Conservation (phyloP, 2,797 vertebrate species). For the Epinephelus malabaricus region DNA sequence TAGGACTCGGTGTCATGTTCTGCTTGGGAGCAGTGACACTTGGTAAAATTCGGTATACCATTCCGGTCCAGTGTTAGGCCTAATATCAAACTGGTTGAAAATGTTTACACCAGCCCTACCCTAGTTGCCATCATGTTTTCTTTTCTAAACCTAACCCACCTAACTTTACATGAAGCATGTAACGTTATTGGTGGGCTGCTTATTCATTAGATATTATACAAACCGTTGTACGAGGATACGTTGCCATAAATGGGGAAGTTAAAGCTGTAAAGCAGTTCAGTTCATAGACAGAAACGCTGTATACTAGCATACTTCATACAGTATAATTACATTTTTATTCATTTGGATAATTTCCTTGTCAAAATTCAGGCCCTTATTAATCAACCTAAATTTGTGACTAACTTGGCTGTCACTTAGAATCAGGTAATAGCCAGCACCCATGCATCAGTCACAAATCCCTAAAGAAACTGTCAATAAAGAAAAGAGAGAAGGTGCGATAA, state of each 20-base stretch:
- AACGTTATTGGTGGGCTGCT: too few relatives aligned
- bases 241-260: neutral
- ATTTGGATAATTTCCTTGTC: neutral
- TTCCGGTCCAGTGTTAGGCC: too few relatives aligned
- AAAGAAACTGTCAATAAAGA: slow-evolving; percentile 29
- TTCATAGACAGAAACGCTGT: neutral
- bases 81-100: too few relatives aligned
- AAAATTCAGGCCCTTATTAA: neutral
- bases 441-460: slow-evolving; percentile 2
- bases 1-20: too few relatives aligned
- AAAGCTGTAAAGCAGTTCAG: neutral
- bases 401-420: slow-evolving; percentile 8
- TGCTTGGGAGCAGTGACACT: too few relatives aligned
- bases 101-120: too few relatives aligned
- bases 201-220: too few relatives aligned
- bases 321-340: neutral
- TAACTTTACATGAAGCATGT: too few relatives aligned
- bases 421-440: neutral
- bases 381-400: neutral
- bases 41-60: too few relatives aligned
- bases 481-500: slow-evolving; percentile 17
- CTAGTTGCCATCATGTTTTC: too few relatives aligned
- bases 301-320: neutral
- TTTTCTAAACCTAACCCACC: too few relatives aligned
- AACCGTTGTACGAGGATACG: too few relatives aligned